Base-by-base conservation (phyloP, 92 coral and sea anemone species). In the Zoanthus sociatus region DNA sequence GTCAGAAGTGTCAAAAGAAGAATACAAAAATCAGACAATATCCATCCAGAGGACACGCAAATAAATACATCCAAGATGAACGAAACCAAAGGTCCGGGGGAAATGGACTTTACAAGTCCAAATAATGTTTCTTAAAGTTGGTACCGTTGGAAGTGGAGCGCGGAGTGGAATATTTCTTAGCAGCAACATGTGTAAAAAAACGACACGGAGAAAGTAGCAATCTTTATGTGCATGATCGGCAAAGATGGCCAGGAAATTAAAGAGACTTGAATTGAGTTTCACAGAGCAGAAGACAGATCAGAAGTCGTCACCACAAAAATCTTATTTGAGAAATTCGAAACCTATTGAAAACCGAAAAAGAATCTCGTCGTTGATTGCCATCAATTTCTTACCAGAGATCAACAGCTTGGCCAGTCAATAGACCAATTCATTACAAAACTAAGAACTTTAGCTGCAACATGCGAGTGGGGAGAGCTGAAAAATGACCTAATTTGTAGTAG, bases 141-240 rank as follows among this genome's bases (percentile, higher is more conserved):
- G 56, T 2, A 13, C 56, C 56, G 56, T 51, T 87, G 72, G 79
- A 78, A 26, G 26, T 26, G 26, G 26, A 56, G 46, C 46, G 44
- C 77, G 75, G 84, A 42, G 78, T 87, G 78, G 78, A 78, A 64
- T 87, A 87, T 31, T 87, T 61, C 56, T 69, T 67, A 21, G 64
- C 50, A 7, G 90, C 85, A 14, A 48, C 33, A 17, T 42, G 90
- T 46, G 64, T 69, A 67, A 67, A 78, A 26, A 87, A 79, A 87
- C 16, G 67, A 87, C 45, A 84, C 67, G 6, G 78, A 87, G 71
- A 76, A 63, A 64, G 68, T 50, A n/a, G 89, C 68, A 13, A 87
- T 87, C 30, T 87, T 78, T 26, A 78, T 87, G 90, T 78, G 90
- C 70, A 87, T 68, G 66, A 87, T 78, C 42, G 90, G 90, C 30